phyloP scores from a whole-genome alignment of 2,113 vertebrate genomes.

The Gopherus flavomarginatus region DNA sequence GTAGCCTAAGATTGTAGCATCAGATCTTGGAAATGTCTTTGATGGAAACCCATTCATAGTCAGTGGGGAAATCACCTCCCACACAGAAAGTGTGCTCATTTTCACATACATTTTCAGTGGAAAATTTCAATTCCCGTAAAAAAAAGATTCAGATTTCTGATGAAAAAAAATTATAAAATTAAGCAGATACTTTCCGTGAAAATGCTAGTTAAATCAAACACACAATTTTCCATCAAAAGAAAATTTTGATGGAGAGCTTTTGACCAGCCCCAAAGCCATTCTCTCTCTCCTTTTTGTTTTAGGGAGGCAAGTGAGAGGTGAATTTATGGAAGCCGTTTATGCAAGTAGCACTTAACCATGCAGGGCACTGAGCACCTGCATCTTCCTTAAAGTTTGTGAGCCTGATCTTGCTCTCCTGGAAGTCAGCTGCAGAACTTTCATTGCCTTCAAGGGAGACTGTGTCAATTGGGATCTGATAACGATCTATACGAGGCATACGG shows the following conservation, averaged over 20 bases:
- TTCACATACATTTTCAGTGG: background rate
- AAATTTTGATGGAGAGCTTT: background rate
- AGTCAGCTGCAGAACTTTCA: background rate
- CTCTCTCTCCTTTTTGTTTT: background rate
- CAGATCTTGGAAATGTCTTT: background rate
- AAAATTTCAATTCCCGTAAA: background rate
- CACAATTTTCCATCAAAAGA: background rate
- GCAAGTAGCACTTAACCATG: no score
- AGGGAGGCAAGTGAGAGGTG: background rate
- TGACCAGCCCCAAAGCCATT: background rate
- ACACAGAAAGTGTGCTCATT: background rate
- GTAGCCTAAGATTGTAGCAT: background rate
- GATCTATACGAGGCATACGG: background rate
- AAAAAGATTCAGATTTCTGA: background rate
- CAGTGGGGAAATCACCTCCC: background rate
- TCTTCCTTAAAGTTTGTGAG: background rate
- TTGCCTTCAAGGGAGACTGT: constrained; percentile 8
- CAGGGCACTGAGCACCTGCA: no score
- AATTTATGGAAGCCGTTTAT: no score
- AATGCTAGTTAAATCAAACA: background rate
- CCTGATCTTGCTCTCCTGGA: background rate
- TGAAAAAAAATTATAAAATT: background rate
- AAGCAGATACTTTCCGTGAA: background rate
- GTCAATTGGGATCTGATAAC: constrained; percentile 8
- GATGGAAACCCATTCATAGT: no score